phyloP scores from a whole-genome alignment of 1,140 invertebrate species.

The Ylistrum balloti region DNA sequence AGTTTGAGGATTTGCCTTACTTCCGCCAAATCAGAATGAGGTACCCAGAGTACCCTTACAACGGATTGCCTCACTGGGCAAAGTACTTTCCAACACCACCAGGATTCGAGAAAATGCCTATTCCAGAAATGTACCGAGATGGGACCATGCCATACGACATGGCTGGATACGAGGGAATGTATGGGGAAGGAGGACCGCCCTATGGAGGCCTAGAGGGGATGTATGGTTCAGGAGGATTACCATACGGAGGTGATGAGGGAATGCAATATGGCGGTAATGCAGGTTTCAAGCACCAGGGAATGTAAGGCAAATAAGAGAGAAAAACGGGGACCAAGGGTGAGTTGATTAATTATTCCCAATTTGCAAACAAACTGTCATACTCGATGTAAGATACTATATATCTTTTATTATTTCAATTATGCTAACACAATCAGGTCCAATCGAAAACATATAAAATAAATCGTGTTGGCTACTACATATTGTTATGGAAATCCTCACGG shows the following conservation, averaged over 20 bases:
- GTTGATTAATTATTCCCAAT: not conserved
- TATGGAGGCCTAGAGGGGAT: not conserved
- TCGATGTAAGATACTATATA: too few species aligned
- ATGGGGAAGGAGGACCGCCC: not conserved
- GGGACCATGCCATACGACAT: not conserved
- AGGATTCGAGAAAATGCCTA: not conserved
- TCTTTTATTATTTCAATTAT: too few species aligned
- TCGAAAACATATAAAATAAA: too few species aligned
- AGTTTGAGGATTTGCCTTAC: not conserved
- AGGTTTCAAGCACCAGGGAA: not conserved
- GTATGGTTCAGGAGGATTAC: not conserved
- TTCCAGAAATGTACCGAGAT: not conserved
- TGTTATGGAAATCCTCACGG: too few species aligned
- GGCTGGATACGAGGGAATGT: not conserved
- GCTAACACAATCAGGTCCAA: too few species aligned
- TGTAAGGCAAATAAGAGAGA: not conserved
- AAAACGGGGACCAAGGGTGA: not conserved
- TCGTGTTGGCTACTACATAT: too few species aligned
- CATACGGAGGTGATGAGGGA: not conserved
- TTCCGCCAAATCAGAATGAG: not conserved
- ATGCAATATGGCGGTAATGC: not conserved
- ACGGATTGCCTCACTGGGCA: not conserved
- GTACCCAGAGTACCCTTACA: not conserved
- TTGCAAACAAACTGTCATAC: too few species aligned
- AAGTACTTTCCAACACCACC: not conserved